Base-by-base conservation (phyloP, 2,888 invertebrate species). In the Cerastoderma edule region DNA sequence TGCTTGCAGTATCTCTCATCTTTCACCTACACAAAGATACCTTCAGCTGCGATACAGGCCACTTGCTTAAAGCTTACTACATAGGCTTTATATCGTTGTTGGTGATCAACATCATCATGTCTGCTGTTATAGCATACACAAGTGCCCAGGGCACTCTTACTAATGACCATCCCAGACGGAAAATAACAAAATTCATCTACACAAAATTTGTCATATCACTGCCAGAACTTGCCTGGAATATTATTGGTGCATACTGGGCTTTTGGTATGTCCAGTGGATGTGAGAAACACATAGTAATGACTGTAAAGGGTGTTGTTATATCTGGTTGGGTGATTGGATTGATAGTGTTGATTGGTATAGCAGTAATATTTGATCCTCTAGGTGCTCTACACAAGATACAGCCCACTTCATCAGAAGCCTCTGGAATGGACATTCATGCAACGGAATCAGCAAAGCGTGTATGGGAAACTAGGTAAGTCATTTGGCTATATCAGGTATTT, bases 171-270 rank as follows among this genome's bases (percentile, higher is more conserved):
- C 95, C 95, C 6, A 94, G 97, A 84, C 94, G 95, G 87, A 94
- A 94, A 87, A 96, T 97, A 16, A 94, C 96, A 8, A 95, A 95
- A 35, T 93, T 96, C 65, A 72, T 92, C n/a, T 95, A 96, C 84
- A 89, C 95, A 87, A 96, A 96, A 92, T 94, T 97, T 83, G 93
- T 95, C 78, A 93, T 97, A 75, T 95, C 96, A 84, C 88, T 97
- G 32, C 96, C 96, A 16, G 97, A 97, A 93, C 94, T 96, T 24
- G 94, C 94, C 3, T 95, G 97, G 94, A 97, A 97, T 88, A 94
- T 96, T 70, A 94, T 97, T 93, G 96, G 97, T 8, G 96, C 96
- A 3, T 94, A 96, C 93, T 96, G 96, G 96, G 95, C 96, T 85
- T 95, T 96, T 84, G 86, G 85, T 0, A 80, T 79, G 48, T 84